phyloP scores from a whole-genome alignment of 1,140 invertebrate genomes.

The Schlechtendalia chinensis region DNA sequence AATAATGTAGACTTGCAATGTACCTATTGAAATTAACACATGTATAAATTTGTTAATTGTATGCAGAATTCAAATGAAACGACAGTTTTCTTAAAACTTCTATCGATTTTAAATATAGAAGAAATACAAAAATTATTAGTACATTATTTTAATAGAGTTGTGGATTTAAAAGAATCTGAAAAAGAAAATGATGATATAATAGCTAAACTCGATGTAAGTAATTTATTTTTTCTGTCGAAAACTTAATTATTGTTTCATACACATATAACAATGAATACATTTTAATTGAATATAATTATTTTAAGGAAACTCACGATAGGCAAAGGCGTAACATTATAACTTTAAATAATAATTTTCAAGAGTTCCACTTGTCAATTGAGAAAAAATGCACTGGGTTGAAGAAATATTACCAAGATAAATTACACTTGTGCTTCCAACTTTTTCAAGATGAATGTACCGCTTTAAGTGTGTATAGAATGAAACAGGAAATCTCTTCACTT shows the following conservation, averaged over 20 bases:
- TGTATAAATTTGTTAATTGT: not conserved
- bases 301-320: constrained; percentile 7
- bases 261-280: not conserved
- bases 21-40: not conserved
- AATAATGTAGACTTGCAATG: not conserved
- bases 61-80: constrained; percentile 23
- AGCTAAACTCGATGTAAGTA: constrained; percentile 39
- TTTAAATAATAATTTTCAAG: constrained; percentile 27
- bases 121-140: constrained; percentile 26
- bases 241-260: not conserved
- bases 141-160: constrained; percentile 25
- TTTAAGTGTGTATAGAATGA: constrained; percentile 8
- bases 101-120: not conserved
- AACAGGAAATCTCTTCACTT: not conserved
- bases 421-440: constrained; percentile 10
- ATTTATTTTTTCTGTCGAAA: not conserved
- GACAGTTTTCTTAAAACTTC: not conserved
- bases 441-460: constrained; percentile 36
- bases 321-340: constrained; percentile 6
- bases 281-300: not conserved
- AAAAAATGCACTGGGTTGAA: constrained; percentile 15
- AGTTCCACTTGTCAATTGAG: constrained; percentile 31
- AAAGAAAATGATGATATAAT: constrained; percentile 41
- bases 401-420: constrained; percentile 32
- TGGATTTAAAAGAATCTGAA: constrained; percentile 40